A percentile compares a stretch with the other conserved stretches of the same genome.
Evolutionary conservation across 2,797 vertebrate species (phyloP).

Genomic region (Pseudotriccus pelzelni): DNA sequence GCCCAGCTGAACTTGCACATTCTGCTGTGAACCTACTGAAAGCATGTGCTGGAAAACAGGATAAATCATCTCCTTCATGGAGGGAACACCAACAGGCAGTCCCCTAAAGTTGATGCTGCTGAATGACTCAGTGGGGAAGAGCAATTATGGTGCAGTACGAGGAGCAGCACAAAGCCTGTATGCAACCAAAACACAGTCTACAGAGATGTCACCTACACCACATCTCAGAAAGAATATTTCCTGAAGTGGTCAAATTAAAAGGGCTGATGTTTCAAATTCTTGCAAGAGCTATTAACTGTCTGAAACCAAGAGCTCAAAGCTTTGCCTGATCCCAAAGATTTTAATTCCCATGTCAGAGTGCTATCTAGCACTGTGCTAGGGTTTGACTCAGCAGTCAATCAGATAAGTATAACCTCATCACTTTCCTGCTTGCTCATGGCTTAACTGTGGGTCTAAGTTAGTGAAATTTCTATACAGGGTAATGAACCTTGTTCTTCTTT

Average conservation of each 20-base stretch:
- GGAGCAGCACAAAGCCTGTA: not conserved
- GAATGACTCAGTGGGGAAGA: not conserved
- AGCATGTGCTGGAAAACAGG: not conserved
- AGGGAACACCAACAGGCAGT: not conserved
- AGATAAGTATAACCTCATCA: not conserved
- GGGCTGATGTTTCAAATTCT: not conserved
- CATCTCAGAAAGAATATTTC: not conserved
- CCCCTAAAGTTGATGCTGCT: not conserved
- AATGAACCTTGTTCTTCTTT: not conserved
- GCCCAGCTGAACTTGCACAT: rapidly evolving
- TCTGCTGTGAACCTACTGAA: not conserved
- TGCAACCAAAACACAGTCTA: not conserved
- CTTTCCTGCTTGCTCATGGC: not conserved
- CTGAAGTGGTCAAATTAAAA: not conserved
- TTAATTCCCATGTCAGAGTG: not conserved
- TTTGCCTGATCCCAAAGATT: not conserved
- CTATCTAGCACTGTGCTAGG: not conserved
- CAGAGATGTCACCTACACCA: rapidly evolving
- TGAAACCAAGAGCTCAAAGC: not conserved
- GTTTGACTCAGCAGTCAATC: not conserved
- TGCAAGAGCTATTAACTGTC: not conserved
- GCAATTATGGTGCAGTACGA: not conserved
- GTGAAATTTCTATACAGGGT: not conserved
- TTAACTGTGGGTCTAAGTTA: not conserved
- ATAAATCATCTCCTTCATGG: not conserved